Evolutionary conservation across 2,888 invertebrate genomes (phyloP).

Genomic region (Coecobrya sp.): DNA sequence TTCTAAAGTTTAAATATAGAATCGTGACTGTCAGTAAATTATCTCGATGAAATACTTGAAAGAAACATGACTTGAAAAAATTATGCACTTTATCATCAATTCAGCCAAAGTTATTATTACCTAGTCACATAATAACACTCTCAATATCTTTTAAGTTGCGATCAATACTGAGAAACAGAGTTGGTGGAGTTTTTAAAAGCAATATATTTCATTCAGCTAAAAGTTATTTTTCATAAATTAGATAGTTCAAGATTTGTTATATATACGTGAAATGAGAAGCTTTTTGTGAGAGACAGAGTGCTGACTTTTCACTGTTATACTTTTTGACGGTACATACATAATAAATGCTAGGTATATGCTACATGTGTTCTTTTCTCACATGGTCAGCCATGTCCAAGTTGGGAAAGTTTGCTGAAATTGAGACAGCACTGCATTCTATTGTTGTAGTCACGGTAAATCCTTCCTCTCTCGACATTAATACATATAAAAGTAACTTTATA

Average conservation of each 20-base stretch:
- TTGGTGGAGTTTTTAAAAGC: constrained; percentile 1
- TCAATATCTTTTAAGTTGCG: neutral
- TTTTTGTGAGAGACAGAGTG: neutral
- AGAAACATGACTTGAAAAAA: constrained; percentile 24
- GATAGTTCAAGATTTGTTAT: neutral
- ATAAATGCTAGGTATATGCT: neutral
- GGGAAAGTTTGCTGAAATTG: constrained; percentile 34
- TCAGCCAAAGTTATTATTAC: neutral
- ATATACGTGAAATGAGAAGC: neutral
- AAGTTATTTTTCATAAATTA: constrained; percentile 46
- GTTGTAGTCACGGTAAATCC: constrained; percentile 36
- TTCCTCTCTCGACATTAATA: constrained; percentile 58
- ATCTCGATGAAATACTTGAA: neutral
- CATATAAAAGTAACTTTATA: constrained; percentile 48
- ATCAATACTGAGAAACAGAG: neutral
- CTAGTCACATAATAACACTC: neutral
- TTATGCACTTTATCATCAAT: constrained; percentile 31
- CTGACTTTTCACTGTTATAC: constrained; percentile 10
- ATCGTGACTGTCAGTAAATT: neutral
- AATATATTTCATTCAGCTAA: constrained; percentile 15
- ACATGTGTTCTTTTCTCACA: neutral
- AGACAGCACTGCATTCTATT: constrained; percentile 55
- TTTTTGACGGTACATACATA: neutral
- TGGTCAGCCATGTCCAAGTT: constrained; percentile 20
- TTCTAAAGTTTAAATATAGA: neutral